Base-by-base conservation (phyloP, 2,113 vertebrate genomes). In the Ctenomys sociabilis region DNA sequence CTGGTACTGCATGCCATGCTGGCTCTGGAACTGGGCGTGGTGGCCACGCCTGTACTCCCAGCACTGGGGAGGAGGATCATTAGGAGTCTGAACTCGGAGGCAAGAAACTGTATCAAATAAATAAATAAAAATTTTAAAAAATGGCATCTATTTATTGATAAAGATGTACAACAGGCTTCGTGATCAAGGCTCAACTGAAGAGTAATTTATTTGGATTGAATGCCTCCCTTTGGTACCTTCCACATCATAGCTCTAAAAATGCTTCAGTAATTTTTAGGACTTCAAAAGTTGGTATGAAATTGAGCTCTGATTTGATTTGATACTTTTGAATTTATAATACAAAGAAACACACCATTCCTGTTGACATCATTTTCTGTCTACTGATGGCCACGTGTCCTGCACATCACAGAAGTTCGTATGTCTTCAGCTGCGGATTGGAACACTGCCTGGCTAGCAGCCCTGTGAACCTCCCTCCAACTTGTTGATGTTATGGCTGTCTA, bases 201-300 rank as follows among this genome's bases (percentile, higher is more conserved):
- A 90, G 52, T 91, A 37, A 81, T 61, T 91, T 95, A 82, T 91
- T 80, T 86, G 78, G n/a, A 75, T 22, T 63, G 54, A 63, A 28
- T 7, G 43, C 12, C 16, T 93, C 95, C 66, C n/a, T 30, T 68
- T 93, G 75, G 85, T 73, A 61, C 86, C 43, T 52, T 73, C 30
- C 61, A 83, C 0, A 10, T 8, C 66, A 59, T 0, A 16, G 11
- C 28, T 77, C n/a, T 68, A 32, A 32, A 11, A 37, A 80, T n/a
- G 85, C 84, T 72, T 9, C 6, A 64, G 22, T 86, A n/a, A 59
- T 85, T 88, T 78, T 78, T 3, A 52, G 49, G 59, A 93, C 90
- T 70, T 61, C 8, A 21, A 83, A n/a, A 70, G 35, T 73, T 78
- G 78, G 43, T 21, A 1, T 75, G 64, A 91, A 84, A 83, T 61